Conservation (phyloP, 2,888 invertebrate genomes). For the Salpingus planirostris region DNA sequence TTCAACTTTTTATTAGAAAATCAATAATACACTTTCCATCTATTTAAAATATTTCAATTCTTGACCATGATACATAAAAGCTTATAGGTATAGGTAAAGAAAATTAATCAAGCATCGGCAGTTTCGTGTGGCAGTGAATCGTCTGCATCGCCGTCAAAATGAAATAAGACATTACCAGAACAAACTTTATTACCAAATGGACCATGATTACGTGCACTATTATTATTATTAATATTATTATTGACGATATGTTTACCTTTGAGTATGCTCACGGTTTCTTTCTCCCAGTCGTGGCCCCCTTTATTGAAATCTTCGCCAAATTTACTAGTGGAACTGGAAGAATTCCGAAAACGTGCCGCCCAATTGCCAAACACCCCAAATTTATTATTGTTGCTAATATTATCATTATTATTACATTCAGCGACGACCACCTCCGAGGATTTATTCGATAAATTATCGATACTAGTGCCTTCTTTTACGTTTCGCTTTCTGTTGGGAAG, state of each 20-base stretch:
- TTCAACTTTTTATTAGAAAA: too few relatives aligned
- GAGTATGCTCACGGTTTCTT: constrained; percentile 48
- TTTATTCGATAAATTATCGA: too few relatives aligned
- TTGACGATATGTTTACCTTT: constrained; percentile 28
- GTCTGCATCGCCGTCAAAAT: constrained; percentile 4
- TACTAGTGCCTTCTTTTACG: constrained; percentile 36
- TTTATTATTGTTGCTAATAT: too few relatives aligned
- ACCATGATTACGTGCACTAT: too few relatives aligned
- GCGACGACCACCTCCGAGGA: too few relatives aligned
- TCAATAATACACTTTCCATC: too few relatives aligned
- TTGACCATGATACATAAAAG: too few relatives aligned
- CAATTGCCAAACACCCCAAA: constrained; percentile 24
- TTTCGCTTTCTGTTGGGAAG: constrained; percentile 33
- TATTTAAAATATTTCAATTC: too few relatives aligned
- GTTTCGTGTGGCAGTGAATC: constrained; percentile 11
- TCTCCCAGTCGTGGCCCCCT: constrained; percentile 42
- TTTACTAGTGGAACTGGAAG: constrained; percentile 17
- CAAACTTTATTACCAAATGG: constrained; percentile 28
- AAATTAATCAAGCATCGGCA: too few relatives aligned
- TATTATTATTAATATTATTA: constrained; percentile 16
- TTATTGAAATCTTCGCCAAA: constrained; percentile 1
- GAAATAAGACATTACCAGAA: constrained; percentile 7
- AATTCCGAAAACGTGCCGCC: too few relatives aligned
- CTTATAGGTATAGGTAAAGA: too few relatives aligned
- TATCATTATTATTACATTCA: too few relatives aligned